Percentiles rank a stretch among this genome's conserved stretches.
These are phyloP conservation scores for Eidolon helvum DNA, from an alignment of 2,113 vertebrate genomes.

Conservation along the genomic window DNA sequence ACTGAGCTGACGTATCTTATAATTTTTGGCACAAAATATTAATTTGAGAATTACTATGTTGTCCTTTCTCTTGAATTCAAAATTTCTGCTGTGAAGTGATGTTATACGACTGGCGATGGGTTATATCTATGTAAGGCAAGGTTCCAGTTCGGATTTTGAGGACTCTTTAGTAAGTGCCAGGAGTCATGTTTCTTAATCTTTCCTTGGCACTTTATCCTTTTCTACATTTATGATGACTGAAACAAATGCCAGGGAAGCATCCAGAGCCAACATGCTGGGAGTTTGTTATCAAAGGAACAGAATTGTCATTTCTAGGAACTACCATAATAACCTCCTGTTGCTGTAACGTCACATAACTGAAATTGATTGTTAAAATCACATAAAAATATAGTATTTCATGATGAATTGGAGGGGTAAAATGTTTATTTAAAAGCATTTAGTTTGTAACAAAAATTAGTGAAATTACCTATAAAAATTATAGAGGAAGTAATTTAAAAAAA, in stretches of 20 bases:
- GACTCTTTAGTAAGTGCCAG: neutral
- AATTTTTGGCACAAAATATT: neutral
- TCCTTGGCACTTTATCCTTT: neutral
- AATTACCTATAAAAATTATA: neutral
- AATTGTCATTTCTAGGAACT: neutral
- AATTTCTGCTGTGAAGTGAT: neutral
- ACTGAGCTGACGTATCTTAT: neutral
- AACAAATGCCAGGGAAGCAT: neutral
- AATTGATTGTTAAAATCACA: neutral
- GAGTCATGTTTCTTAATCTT: neutral
- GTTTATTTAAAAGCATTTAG: conserved; percentile 19
- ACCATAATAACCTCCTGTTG: neutral
- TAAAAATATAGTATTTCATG: neutral
- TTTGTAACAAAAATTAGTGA: neutral
- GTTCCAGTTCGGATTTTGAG: neutral
- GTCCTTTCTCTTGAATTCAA: neutral
- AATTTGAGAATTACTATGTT: neutral
- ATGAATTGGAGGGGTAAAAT: neutral
- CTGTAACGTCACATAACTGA: neutral
- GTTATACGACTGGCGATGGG: neutral
- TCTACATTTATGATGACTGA: neutral
- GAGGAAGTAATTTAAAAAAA: conserved; percentile 14
- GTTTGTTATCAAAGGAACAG: neutral
- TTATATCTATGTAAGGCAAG: neutral
- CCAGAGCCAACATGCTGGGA: neutral